Evolutionary conservation across 2,797 vertebrate species (phyloP).

Genomic region (Catamblyrhynchus diadema): DNA sequence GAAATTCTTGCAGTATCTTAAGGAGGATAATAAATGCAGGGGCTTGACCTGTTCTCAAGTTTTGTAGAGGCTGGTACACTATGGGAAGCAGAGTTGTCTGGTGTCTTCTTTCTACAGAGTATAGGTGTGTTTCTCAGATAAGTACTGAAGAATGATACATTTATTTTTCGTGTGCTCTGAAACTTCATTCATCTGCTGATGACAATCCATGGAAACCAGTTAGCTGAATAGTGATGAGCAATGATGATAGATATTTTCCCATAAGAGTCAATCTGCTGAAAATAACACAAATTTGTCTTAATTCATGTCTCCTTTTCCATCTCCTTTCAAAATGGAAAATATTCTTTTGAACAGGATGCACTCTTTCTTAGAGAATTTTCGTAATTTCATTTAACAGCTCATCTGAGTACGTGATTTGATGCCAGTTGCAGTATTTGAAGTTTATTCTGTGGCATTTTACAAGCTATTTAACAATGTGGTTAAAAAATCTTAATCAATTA

Average conservation of each 20-base stretch:
- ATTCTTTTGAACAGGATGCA: neutral
- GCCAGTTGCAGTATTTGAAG: neutral
- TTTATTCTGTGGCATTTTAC: neutral
- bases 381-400: neutral
- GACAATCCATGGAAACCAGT: neutral
- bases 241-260: neutral
- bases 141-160: neutral
- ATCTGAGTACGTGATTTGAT: neutral
- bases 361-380: neutral
- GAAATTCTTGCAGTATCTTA: neutral
- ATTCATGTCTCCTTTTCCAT: neutral
- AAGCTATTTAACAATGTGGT: neutral
- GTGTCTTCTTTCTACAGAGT: neutral
- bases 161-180: neutral
- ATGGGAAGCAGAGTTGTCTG: neutral
- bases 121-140: neutral
- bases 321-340: neutral
- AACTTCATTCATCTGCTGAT: neutral
- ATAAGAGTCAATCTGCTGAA: neutral
- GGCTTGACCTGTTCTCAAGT: neutral
- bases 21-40: neutral
- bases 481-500: neutral
- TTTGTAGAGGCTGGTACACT: neutral
- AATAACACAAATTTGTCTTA: neutral
- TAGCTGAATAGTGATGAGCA: neutral